phyloP scores from a whole-genome alignment of 2,113 vertebrate species.

The Vanacampus margaritifer region DNA sequence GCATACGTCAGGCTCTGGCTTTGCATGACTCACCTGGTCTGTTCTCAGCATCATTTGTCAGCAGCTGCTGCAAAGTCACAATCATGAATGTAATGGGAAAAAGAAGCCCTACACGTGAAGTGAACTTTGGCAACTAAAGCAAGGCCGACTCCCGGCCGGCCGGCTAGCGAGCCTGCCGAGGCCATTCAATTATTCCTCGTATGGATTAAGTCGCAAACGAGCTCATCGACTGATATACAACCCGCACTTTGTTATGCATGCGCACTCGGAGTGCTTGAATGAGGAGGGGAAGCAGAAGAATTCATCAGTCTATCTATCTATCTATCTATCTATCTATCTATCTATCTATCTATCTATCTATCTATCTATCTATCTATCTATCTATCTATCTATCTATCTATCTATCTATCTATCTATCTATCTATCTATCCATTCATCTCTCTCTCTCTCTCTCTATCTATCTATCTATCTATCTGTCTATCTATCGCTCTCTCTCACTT shows the following conservation, averaged over 20 bases:
- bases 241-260: neutral
- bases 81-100: neutral
- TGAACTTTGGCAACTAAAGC: slow-evolving; percentile 4
- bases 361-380: no score
- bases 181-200: slow-evolving; percentile 16
- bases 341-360: neutral
- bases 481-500: no score
- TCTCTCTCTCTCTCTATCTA: no score
- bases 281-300: neutral
- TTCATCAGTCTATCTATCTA: neutral
- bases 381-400: no score
- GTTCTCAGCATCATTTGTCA: neutral
- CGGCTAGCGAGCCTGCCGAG: slow-evolving; percentile 19
- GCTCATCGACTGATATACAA: neutral
- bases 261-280: neutral
- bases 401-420: no score
- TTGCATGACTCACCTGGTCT: neutral
- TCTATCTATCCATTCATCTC: no score
- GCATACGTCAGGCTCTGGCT: no score
- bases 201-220: slow-evolving; percentile 19
- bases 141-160: slow-evolving; percentile 32
- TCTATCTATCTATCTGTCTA: no score
- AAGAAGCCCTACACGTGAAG: neutral
- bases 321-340: neutral
- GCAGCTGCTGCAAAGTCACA: neutral